phyloP scores from a whole-genome alignment of 2,797 vertebrate genomes.

The Synanceia verrucosa region DNA sequence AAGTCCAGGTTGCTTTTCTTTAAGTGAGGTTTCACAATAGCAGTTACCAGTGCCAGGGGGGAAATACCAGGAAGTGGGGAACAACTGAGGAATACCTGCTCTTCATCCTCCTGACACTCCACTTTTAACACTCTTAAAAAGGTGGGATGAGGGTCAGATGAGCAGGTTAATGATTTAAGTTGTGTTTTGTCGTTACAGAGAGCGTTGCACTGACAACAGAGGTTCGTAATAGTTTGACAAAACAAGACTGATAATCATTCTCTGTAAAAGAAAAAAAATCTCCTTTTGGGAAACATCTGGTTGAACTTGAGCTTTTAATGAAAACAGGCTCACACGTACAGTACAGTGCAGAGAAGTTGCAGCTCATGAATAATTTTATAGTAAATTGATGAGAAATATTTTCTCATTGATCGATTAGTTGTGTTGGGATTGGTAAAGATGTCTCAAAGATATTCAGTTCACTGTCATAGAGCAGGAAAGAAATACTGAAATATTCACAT shows the following conservation, averaged over 20 bases:
- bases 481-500: too few species aligned
- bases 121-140: conserved; percentile 19
- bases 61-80: conserved; percentile 46
- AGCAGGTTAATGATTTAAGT: conserved; percentile 16
- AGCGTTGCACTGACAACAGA: not conserved
- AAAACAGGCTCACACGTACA: too few species aligned
- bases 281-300: too few species aligned
- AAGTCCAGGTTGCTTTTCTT: conserved; percentile 34
- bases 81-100: conserved; percentile 26
- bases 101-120: conserved; percentile 30
- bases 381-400: too few species aligned
- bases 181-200: not conserved
- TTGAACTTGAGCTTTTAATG: too few species aligned
- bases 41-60: conserved; percentile 52
- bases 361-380: too few species aligned
- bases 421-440: too few species aligned
- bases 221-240: not conserved
- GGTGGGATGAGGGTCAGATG: conserved; percentile 4
- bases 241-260: not conserved
- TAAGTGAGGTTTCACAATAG: conserved; percentile 54
- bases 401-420: too few species aligned
- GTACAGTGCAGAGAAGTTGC: too few species aligned
- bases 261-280: too few species aligned
- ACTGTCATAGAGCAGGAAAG: too few species aligned
- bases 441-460: too few species aligned